These are phyloP conservation scores for Sciurus vulgaris DNA, from an alignment of 2,797 vertebrate species.

Conservation along the genomic window DNA sequence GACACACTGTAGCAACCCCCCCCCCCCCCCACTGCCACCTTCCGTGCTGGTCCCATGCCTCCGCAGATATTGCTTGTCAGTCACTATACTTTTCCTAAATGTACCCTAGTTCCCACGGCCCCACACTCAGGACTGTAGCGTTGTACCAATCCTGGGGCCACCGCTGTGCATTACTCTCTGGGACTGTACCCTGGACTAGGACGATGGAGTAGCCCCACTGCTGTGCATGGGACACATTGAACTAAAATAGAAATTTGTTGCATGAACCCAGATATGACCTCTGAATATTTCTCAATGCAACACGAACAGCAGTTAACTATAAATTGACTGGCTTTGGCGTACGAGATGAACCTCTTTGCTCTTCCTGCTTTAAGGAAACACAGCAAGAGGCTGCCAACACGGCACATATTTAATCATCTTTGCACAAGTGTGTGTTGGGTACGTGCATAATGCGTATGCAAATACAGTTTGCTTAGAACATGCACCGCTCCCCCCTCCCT, in stretches of 20 bases:
- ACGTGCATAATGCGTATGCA: slow-evolving; percentile 82
- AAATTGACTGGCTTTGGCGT: slow-evolving; percentile 58
- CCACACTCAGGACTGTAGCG: not conserved
- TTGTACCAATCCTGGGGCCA: not conserved
- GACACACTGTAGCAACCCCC: rapidly evolving
- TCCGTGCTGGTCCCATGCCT: too few species aligned
- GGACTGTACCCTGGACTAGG: not conserved
- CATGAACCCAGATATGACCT: slow-evolving; percentile 41
- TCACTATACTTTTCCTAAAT: not conserved
- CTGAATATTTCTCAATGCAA: slow-evolving; percentile 35
- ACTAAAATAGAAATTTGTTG: not conserved
- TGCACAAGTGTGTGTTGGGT: slow-evolving; percentile 79
- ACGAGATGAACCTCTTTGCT: slow-evolving; percentile 64
- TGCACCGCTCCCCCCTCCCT: slow-evolving; percentile 54
- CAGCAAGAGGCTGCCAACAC: slow-evolving; percentile 69
- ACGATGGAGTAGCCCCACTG: not conserved
- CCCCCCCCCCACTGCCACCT: not conserved
- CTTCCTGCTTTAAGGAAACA: slow-evolving; percentile 73
- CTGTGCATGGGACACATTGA: not conserved
- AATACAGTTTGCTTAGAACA: slow-evolving; percentile 82
- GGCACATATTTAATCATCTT: slow-evolving; percentile 79
- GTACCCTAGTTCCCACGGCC: not conserved
- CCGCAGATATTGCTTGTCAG: rapidly evolving
- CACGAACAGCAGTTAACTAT: not conserved
- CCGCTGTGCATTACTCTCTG: not conserved